Percentiles rank a stretch among this genome's conserved stretches.
Conservation (phyloP, 2,113 vertebrate species). For the Agapornis roseicollis region DNA sequence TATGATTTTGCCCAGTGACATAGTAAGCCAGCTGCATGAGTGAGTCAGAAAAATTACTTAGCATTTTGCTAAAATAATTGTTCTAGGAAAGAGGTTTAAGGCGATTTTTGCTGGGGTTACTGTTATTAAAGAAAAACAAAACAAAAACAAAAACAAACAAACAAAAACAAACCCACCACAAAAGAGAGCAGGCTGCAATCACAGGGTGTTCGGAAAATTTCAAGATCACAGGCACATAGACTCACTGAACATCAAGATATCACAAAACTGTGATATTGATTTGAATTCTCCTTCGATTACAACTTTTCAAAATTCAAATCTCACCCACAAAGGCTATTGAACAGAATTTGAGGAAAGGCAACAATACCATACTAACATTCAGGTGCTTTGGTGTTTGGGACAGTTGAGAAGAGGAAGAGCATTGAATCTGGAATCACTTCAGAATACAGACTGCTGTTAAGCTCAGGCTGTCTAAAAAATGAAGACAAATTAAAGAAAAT, state of each 20-base stretch:
- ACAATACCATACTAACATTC: neutral
- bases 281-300: neutral
- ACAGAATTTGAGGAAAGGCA: neutral
- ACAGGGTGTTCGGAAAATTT: neutral
- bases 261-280: neutral
- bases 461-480: slow-evolving; percentile 16
- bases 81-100: neutral
- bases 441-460: neutral
- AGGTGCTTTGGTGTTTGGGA: neutral
- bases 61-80: neutral
- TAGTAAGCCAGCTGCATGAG: neutral
- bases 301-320: neutral
- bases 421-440: neutral
- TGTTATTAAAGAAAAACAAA: neutral
- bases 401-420: neutral
- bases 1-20: neutral
- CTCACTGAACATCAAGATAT: neutral
- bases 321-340: neutral
- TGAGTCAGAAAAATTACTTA: neutral
- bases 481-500: slow-evolving; percentile 39
- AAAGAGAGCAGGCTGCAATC: neutral
- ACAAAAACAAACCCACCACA: neutral
- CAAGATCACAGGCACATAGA: neutral
- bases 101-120: neutral
- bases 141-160: too few relatives aligned